Evolutionary conservation across 2,113 vertebrate species (phyloP), one percentile per base, ranked within the genome.

Genomic region (Circaetus cinerascens): DNA sequence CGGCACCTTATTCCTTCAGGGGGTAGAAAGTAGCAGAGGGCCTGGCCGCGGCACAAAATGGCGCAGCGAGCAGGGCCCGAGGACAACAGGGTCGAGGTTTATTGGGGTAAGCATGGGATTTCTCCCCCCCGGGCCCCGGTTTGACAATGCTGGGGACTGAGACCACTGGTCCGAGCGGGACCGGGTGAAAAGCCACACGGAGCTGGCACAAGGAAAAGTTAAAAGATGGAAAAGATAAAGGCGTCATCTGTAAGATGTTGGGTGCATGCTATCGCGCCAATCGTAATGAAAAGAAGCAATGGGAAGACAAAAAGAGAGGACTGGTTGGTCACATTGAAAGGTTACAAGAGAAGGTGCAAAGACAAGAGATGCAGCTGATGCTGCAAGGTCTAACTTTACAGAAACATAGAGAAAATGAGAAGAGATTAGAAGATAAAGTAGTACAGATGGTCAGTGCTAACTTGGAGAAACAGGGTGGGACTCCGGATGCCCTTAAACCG

Each of bases 1-100:
- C 3, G 2, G 15, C 60, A 62, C 20, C 27, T 51, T 34, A 10
- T 16, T n/a, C 59, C 30, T n/a, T 64, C 36, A 79, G 41, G 10
- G 5, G 11, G 13, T 7, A 22, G 38, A 41, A 1, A 64, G 48
- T 3, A 1, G 23, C 60, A 64, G 59, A 43, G 8, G 23, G 8
- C 38, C 59, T 41, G 46, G 41, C 22, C 5, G 3, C 1, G 1
- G n/a, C 30, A 53, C 38, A 53, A 79, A 64, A 64, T 34, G 23
- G 60, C 3, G 1, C 25, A 29, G 48, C 1, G 2, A n/a, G 8
- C 38, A 29, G 60, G 18, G 38, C 27, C 48, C 1, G 2, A 53
- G 6, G 48, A 7, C 22, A 23, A n/a, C 22, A 55, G 36, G 30
- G 13, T 29, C 27, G 30, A 53, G 48, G 10, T 27, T 79, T 64